Evolutionary conservation across 2,113 vertebrate genomes (phyloP), one percentile per base, ranked within the genome.

Genomic region (Microcebus murinus): DNA sequence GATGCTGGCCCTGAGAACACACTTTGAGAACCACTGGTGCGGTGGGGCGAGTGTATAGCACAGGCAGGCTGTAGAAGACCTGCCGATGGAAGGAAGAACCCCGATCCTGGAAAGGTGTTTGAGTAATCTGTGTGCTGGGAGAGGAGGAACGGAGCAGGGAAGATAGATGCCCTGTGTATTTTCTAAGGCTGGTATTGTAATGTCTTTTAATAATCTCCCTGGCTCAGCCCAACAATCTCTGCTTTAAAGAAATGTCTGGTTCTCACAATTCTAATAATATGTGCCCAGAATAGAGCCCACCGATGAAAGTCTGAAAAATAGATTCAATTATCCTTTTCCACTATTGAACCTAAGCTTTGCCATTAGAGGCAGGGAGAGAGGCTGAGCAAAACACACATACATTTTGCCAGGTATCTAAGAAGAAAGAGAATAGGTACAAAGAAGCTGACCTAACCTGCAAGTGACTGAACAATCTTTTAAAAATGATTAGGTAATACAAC

Each of bases 131-230:
- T 89, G 48, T 91, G 63, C 88, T 67, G 7, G 20, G 39, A 86
- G 71, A 67, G 67, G 63, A 23, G 20, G 74, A 74, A 27, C 36
- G n/a, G 42, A 93, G 67, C 0, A 0, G 89, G 71, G 73, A 81
- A 83, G 88, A 42, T 73, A 83, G 29, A 55, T 68, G 68, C 34
- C 61, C 91, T 85, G 31, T 73, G 79, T 95, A 65, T 95, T 96
- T 96, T 88, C 61, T 63, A 90, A 94, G 48, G 59, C 57, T 95
- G 59, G 39, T 45, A 83, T 81, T 95, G 86, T 90, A 29, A 68
- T 71, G 65, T 83, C 96, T 97, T 67, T 90, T 92, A 96, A 95
- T 91, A 95, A 95, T 61, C 93, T 96, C 89, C 95, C 48, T 76
- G 87, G 65, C 88, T 94, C 76, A 97, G 90, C 45, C 77, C 74